Percentiles rank a stretch among this genome's conserved stretches.
These are phyloP conservation scores for Drosophila emarginata DNA, from an alignment of 2,888 invertebrate genomes.

Conservation along the genomic window DNA sequence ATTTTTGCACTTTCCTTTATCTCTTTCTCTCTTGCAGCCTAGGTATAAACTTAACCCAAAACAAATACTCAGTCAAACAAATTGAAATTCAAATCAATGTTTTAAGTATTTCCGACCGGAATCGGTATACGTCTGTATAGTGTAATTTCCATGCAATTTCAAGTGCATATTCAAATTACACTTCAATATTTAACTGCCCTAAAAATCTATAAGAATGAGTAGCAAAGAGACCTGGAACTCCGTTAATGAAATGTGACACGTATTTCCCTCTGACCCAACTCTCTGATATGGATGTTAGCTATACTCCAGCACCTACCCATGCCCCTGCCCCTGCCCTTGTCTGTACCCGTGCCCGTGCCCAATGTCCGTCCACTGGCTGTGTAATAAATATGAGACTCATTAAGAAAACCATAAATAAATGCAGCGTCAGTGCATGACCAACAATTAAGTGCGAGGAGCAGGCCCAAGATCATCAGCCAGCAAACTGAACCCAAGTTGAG, in stretches of 20 bases:
- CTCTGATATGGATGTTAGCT: slow-evolving; percentile 27
- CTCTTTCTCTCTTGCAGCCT: slow-evolving; percentile 1
- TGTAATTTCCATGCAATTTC: slow-evolving; percentile 68
- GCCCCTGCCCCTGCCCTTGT: slow-evolving; percentile 12
- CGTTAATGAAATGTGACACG: slow-evolving; percentile 72
- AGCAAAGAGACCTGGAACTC: slow-evolving; percentile 46
- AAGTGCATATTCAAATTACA: slow-evolving; percentile 75
- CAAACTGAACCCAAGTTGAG: slow-evolving; percentile 35
- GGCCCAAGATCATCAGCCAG: slow-evolving; percentile 39
- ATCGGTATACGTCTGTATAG: slow-evolving; percentile 38
- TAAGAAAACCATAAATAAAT: slow-evolving; percentile 79
- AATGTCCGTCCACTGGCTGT: slow-evolving; percentile 51
- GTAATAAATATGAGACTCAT: slow-evolving; percentile 76
- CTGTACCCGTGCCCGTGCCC: slow-evolving; percentile 39
- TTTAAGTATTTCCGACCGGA: slow-evolving; percentile 39
- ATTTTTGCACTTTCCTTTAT: not conserved
- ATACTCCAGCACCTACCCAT: not conserved
- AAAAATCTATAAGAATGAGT: slow-evolving; percentile 53
- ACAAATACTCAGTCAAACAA: slow-evolving; percentile 38
- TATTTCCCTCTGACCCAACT: slow-evolving; percentile 65
- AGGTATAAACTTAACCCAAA: slow-evolving; percentile 2
- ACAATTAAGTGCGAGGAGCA: slow-evolving; percentile 67
- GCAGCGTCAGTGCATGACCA: slow-evolving; percentile 73
- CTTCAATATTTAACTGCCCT: slow-evolving; percentile 33
- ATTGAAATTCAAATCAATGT: slow-evolving; percentile 30